Evolutionary conservation across 1,140 invertebrate species (phyloP), one percentile per base, ranked within the genome.

Genomic region (Stegodyphus dumicola): DNA sequence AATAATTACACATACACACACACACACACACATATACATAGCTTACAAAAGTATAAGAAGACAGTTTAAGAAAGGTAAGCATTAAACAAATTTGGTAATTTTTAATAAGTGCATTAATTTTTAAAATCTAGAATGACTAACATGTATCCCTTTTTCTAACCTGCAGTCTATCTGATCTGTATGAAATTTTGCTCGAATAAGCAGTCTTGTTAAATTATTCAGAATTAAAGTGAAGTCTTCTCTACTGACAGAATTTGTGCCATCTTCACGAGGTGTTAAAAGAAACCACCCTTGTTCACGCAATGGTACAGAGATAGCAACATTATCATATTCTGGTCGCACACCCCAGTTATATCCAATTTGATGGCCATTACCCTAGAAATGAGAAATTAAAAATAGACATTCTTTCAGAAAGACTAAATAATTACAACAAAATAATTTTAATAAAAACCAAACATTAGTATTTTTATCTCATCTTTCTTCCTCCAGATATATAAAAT

Each of bases 141-240:
- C 33, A 33, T 33, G 33, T 33, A 33, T 33, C 33, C 33, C 3
- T 33, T 33, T 33, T 15, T 90, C 90, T 89, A 88, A 94, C 93
- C 92, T 93, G 54, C 94, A 95, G 91, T 98, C 97, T 85, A 96
- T 94, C 91, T 99, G 98, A 90, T 98, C 96, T 0, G 95, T 96
- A 90, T 99, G 96, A 90, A 95, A 99, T 79, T 96, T 96, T 0
- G 96, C 97, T 77, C 97, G 92, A 48, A 99, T 93, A 88, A 99
- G 92, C 15, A 99, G 89, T 53, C 94, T 92, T 86, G 94, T 94
- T 0, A 99, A 88, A 88, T 96, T 93, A 6, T 94, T 92, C 13
- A 99, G 90, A 2, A 97, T 93, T 49, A 94, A 93, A 89, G 99
- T 93, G 88, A 99, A 94, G 88, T 98, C 94, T 9, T 91, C 90